A percentile compares a stretch with the other conserved stretches of the same genome.
phyloP scores from a whole-genome alignment of 2,113 vertebrate species.

The Herpailurus yagouaroundi region DNA sequence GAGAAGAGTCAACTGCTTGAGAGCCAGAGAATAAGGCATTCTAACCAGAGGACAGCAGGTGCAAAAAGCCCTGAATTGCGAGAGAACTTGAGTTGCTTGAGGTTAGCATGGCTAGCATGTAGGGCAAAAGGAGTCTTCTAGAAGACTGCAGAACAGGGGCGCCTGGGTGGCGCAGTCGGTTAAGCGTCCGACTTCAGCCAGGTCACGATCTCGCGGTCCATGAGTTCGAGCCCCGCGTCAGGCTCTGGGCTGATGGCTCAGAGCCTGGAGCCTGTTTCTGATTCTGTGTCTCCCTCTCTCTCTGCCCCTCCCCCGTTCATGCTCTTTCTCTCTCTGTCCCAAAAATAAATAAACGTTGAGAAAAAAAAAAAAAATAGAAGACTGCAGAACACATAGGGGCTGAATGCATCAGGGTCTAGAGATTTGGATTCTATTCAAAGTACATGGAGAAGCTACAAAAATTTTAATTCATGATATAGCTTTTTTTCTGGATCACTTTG shows the following conservation, averaged over 20 bases:
- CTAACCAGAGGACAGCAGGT: neutral
- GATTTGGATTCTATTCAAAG: neutral
- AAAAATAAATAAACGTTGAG: too few species aligned
- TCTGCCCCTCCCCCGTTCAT: too few species aligned
- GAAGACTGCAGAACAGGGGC: neutral
- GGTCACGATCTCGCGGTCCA: too few species aligned
- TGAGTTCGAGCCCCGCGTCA: too few species aligned
- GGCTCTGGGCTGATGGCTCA: too few species aligned
- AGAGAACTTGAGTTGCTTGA: neutral
- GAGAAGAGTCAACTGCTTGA: neutral
- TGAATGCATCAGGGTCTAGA: neutral
- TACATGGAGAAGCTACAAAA: neutral
- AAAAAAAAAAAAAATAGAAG: too few species aligned
- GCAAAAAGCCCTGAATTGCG: neutral
- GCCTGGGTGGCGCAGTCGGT: too few species aligned
- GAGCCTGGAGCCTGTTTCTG: too few species aligned
- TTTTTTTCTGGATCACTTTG: neutral
- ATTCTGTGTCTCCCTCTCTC: too few species aligned
- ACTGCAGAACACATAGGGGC: neutral
- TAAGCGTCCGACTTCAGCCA: too few species aligned
- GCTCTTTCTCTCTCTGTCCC: too few species aligned
- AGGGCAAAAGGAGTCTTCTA: neutral
- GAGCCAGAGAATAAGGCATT: neutral
- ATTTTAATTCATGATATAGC: neutral
- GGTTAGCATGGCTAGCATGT: neutral